Evolutionary conservation across 2,113 vertebrate genomes (phyloP).

Genomic region (Toxostoma redivivum): DNA sequence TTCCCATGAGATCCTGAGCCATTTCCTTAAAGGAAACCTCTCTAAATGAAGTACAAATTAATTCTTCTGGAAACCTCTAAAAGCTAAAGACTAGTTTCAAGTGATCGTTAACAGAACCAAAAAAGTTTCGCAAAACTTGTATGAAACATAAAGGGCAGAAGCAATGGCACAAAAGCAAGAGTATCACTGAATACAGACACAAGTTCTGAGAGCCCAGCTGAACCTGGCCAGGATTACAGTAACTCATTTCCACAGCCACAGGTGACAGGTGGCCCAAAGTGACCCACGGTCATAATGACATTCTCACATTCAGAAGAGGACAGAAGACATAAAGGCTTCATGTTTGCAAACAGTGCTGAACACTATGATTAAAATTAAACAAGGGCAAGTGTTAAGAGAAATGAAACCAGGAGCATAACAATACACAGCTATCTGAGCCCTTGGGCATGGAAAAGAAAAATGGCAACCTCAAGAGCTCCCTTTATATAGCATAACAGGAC

Average conservation of each 20-base stretch:
- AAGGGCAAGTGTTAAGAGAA: slow-evolving; percentile 1
- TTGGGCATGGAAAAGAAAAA: neutral
- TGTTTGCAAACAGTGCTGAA: slow-evolving; percentile 57
- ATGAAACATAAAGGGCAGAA: neutral
- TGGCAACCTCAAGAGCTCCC: neutral
- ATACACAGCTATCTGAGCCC: neutral
- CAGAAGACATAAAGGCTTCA: slow-evolving; percentile 31
- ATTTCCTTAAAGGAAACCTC: neutral
- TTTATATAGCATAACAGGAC: neutral
- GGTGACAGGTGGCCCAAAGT: slow-evolving; percentile 44
- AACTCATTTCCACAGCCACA: slow-evolving; percentile 56
- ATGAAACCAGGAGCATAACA: neutral
- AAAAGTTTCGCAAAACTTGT: neutral
- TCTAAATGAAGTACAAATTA: neutral
- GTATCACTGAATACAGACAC: neutral
- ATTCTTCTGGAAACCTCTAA: neutral
- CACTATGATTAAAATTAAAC: slow-evolving; percentile 41
- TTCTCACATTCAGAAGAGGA: slow-evolving; percentile 17
- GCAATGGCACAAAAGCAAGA: neutral
- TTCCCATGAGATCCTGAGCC: neutral
- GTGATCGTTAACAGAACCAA: neutral
- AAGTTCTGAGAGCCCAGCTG: neutral
- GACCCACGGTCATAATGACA: slow-evolving; percentile 59
- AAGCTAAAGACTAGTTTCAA: neutral
- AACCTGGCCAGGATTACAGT: neutral